Conservation (phyloP, 2,888 invertebrate genomes). For the Ceraclea dissimilis region DNA sequence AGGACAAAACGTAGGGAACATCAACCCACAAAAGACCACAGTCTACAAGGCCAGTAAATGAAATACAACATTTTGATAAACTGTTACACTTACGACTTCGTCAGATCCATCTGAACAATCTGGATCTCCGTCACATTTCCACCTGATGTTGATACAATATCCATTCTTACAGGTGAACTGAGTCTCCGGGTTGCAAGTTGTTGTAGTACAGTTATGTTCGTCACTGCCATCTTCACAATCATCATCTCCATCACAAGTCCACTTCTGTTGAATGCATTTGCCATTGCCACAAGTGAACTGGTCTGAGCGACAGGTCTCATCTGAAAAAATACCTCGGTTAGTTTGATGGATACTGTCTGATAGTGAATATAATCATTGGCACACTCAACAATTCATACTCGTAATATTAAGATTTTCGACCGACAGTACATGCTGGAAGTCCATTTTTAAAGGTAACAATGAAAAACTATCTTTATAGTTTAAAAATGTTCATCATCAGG, state of each 20-base stretch:
- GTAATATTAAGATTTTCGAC: too few species aligned
- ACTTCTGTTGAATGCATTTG: conserved; percentile 77
- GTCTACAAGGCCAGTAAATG: too few species aligned
- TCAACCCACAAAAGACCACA: too few species aligned
- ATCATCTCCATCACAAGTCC: conserved; percentile 82
- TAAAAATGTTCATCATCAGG: too few species aligned
- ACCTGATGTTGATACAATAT: conserved; percentile 69
- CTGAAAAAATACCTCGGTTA: conserved; percentile 47
- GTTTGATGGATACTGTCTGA: too few species aligned
- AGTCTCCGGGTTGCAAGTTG: conserved; percentile 59
- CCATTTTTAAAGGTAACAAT: too few species aligned
- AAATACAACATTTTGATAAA: too few species aligned
- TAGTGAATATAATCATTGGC: neutral
- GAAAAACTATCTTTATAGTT: too few species aligned
- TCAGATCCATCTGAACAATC: conserved; percentile 82
- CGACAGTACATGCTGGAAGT: too few species aligned
- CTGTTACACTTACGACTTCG: conserved; percentile 53
- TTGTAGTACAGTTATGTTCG: conserved; percentile 63
- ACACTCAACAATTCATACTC: neutral
- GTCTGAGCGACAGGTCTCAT: conserved; percentile 84
- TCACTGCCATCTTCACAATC: conserved; percentile 83
- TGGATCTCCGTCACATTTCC: conserved; percentile 82
- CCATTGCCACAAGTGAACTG: conserved; percentile 90
- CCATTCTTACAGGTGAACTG: conserved; percentile 71
- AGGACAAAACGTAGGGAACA: too few species aligned